Evolutionary conservation across 2,113 vertebrate species (phyloP), one percentile per base, ranked within the genome.

Genomic region (Condylura cristata): DNA sequence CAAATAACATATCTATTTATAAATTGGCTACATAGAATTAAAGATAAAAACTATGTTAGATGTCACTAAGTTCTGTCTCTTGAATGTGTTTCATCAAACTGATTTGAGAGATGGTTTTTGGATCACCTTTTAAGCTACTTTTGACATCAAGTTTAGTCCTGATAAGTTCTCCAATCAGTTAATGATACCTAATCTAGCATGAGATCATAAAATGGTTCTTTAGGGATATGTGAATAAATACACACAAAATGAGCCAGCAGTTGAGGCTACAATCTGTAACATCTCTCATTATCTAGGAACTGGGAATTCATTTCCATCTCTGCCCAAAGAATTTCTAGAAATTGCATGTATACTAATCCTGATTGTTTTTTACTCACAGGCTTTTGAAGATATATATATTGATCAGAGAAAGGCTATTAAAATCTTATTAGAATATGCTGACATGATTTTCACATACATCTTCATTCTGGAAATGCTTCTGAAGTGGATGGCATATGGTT

Each of bases 391-490:
- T 95, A 98, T 99, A 97, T 98, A 99, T 94, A 99, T 99, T 70
- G 99, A 99, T 60, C 96, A 98, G 79, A 98, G 79, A 93, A 99
- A 98, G 96, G 99, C 95, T 48, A 91, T 99, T 95, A 99, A 99
- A 98, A 97, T 65, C 2, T 78, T 99, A 8, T 91, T 99, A 97
- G 99, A 99, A 71, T 99, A 99, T 97, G 98, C 99, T 39, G 99
- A 99, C 97, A 99, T 99, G 98, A 98, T 99, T 92, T 99, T 99
- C 97, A 99, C 99, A 70, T 99, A 99, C 2, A 96, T 99, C 94
- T 99, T 99, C 96, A 99, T 99, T 97, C 97, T 99, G 97, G 99
- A 99, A 98, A 99, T 99, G 99, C 97, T 99, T 85, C 97, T 99
- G 71, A 99, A 99, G 95, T 99, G 99, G 99, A 98, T 99, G 78